These are phyloP conservation scores for Torymus tubicola DNA, from an alignment of 2,888 invertebrate species.

Conservation along the genomic window DNA sequence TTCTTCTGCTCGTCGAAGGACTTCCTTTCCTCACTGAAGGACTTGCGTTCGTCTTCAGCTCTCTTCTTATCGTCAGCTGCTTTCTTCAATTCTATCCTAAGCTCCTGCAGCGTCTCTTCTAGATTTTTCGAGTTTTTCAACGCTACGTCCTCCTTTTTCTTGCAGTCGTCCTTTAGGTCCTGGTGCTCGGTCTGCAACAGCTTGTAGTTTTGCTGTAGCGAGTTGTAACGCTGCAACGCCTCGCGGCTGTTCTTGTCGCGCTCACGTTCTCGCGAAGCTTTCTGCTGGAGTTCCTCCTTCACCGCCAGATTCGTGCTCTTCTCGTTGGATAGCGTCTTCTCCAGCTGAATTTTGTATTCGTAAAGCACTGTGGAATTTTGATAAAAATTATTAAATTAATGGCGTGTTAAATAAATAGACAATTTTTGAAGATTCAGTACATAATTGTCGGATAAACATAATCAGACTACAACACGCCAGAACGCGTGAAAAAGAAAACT, in stretches of 20 bases:
- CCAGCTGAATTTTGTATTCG: slow-evolving; percentile 73
- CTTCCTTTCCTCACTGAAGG: too few relatives aligned
- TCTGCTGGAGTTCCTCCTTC: slow-evolving; percentile 72
- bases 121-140: slow-evolving; percentile 66
- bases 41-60: too few relatives aligned
- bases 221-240: slow-evolving; percentile 70
- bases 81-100: slow-evolving; percentile 62
- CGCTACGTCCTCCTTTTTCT: slow-evolving; percentile 67
- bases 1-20: too few relatives aligned
- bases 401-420: too few relatives aligned
- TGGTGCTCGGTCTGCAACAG: slow-evolving; percentile 69
- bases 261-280: slow-evolving; percentile 69
- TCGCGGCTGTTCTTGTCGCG: slow-evolving; percentile 70
- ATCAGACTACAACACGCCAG: too few relatives aligned
- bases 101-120: slow-evolving; percentile 65
- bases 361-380: slow-evolving; percentile 67
- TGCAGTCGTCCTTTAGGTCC: slow-evolving; percentile 71
- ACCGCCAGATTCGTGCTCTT: slow-evolving; percentile 72
- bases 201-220: slow-evolving; percentile 72
- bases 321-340: slow-evolving; percentile 73
- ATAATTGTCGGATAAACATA: too few relatives aligned
- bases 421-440: too few relatives aligned
- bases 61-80: slow-evolving; percentile 59
- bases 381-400: too few relatives aligned
- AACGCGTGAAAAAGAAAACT: too few relatives aligned